Evolutionary conservation across 2,888 invertebrate genomes (phyloP).

Genomic region (Steromphala cineraria): DNA sequence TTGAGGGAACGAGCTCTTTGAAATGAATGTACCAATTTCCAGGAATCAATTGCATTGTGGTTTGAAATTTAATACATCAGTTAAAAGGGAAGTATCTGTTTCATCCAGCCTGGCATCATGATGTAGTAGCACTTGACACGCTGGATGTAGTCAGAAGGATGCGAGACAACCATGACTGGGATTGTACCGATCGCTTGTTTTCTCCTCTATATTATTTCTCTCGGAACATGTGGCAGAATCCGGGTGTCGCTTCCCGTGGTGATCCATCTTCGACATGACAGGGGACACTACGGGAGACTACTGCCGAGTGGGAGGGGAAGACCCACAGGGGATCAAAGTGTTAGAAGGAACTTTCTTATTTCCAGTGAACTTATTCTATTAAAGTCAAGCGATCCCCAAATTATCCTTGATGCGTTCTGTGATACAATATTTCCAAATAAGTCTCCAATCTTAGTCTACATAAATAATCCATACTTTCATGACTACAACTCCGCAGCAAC

Average conservation of each 20-base stretch:
- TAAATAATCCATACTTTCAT: conserved; percentile 40
- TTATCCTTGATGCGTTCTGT: conserved; percentile 51
- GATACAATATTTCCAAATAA: conserved; percentile 44
- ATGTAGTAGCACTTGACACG: background rate
- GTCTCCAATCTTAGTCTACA: conserved; percentile 46
- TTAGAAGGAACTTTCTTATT: background rate
- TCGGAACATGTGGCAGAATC: background rate
- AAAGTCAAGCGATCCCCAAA: conserved; percentile 30
- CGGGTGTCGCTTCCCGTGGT: background rate
- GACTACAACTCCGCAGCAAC: conserved; percentile 37
- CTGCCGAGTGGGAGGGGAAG: background rate
- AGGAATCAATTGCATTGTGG: too few relatives aligned
- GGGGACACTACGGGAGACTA: background rate
- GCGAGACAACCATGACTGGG: background rate
- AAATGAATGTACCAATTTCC: too few relatives aligned
- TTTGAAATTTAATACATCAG: too few relatives aligned
- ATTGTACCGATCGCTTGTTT: background rate
- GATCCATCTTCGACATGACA: conserved; percentile 17
- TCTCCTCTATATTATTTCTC: background rate
- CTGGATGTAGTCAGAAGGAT: background rate
- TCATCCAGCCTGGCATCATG: too few relatives aligned
- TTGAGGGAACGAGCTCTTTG: too few relatives aligned
- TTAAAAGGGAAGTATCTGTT: too few relatives aligned
- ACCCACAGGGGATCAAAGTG: background rate
- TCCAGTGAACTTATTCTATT: background rate